Percentiles rank a stretch among this genome's conserved stretches.
These are phyloP conservation scores for Carlito syrichta DNA, from an alignment of 2,113 vertebrate genomes.

Conservation along the genomic window DNA sequence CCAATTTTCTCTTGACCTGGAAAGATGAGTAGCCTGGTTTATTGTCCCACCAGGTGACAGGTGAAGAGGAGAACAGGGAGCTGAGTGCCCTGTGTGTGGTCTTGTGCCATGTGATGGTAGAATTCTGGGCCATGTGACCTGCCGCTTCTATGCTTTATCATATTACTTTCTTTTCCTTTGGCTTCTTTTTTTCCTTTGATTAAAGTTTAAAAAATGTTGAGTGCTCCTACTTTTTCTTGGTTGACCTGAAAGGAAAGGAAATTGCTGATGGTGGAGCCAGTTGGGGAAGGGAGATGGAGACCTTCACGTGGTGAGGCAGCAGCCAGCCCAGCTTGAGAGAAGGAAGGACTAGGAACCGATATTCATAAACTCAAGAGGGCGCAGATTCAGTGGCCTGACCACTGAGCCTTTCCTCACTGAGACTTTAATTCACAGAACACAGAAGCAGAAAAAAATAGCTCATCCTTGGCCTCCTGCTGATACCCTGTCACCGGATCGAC, in stretches of 20 bases:
- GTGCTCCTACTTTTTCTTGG: slow-evolving; percentile 14
- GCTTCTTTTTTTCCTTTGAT: neutral
- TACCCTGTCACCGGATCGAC: neutral
- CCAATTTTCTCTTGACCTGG: neutral
- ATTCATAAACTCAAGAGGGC: neutral
- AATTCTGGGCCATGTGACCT: neutral
- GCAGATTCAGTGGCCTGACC: neutral
- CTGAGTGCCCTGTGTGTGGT: neutral
- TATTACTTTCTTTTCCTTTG: neutral
- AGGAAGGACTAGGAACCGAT: neutral
- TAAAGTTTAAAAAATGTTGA: slow-evolving; percentile 9
- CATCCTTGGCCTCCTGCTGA: neutral
- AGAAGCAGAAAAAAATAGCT: neutral
- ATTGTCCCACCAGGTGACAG: neutral
- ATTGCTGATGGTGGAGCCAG: neutral
- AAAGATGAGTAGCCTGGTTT: neutral
- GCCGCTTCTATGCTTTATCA: neutral
- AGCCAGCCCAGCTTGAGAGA: neutral
- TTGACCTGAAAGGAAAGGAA: neutral
- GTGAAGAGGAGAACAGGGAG: neutral
- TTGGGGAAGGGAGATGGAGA: neutral
- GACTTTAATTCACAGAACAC: neutral
- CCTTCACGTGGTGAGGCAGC: neutral
- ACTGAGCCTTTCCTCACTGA: neutral
- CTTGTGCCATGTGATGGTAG: neutral